phyloP scores from a whole-genome alignment of 2,113 vertebrate genomes.

The Chloropsis cyanopogon region DNA sequence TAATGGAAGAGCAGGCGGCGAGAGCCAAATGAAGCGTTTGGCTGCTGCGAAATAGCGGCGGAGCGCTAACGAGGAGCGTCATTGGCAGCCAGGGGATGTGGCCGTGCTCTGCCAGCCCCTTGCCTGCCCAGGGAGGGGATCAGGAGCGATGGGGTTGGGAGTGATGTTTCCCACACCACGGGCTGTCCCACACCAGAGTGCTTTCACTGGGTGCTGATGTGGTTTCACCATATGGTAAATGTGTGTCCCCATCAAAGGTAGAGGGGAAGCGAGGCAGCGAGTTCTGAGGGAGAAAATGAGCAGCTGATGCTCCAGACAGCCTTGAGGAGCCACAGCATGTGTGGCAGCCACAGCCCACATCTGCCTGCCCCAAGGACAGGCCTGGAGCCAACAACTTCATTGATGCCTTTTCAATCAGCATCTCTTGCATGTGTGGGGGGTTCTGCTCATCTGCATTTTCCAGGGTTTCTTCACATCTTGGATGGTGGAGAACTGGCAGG shows the following conservation, averaged over 20 bases:
- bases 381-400: background rate
- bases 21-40: background rate
- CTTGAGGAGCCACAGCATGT: rapidly evolving
- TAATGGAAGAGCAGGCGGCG: background rate
- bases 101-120: background rate
- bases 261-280: background rate
- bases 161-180: background rate
- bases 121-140: background rate
- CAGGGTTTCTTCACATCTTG: background rate
- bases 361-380: background rate
- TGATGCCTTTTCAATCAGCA: background rate
- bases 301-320: background rate
- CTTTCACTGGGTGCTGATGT: background rate
- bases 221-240: background rate
- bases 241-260: background rate
- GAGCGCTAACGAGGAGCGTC: background rate
- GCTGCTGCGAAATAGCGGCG: background rate
- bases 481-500: background rate
- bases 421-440: rapidly evolving
- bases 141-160: background rate
- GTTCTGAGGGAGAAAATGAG: background rate
- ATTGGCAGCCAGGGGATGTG: background rate
- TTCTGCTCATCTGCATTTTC: rapidly evolving
- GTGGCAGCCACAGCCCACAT: background rate
- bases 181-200: background rate